A percentile compares a stretch with the other conserved stretches of the same genome.
Evolutionary conservation across 2,113 vertebrate genomes (phyloP).

Genomic region (Anas platyrhynchos): DNA sequence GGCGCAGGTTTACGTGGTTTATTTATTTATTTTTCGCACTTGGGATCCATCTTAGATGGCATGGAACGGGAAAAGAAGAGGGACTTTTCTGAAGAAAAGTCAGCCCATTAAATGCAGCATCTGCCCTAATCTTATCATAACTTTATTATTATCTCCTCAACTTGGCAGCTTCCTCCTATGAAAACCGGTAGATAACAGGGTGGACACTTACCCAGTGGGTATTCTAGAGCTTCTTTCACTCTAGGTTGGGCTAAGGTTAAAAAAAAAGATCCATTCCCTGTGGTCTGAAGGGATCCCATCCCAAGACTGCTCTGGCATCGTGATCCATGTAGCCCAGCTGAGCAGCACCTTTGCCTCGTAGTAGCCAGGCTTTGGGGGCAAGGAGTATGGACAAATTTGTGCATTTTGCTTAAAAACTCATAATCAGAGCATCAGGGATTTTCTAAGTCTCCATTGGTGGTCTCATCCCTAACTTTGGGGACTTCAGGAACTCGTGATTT

Average conservation of each 20-base stretch:
- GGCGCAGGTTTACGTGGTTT: background rate
- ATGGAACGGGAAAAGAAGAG: background rate
- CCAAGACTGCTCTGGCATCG: rapidly evolving
- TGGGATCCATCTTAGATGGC: constrained; percentile 41
- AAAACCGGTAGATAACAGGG: background rate
- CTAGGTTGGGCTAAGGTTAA: background rate
- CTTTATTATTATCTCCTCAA: background rate
- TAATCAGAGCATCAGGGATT: too few relatives aligned
- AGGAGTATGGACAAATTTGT: rapidly evolving
- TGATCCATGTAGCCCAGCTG: rapidly evolving
- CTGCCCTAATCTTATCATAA: background rate
- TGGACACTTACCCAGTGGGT: background rate
- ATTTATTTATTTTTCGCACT: background rate
- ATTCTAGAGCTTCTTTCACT: background rate
- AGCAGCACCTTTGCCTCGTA: background rate
- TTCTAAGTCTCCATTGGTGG: background rate
- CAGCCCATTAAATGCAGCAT: background rate
- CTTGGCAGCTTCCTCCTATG: background rate
- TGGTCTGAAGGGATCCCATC: background rate
- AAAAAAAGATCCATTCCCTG: background rate
- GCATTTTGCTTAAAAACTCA: background rate
- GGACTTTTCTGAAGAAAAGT: background rate
- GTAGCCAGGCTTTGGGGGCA: rapidly evolving
- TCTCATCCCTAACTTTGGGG: background rate
- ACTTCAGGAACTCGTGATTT: background rate